These are phyloP conservation scores for Phyto melanocephala DNA, from an alignment of 2,888 invertebrate genomes.

Conservation along the genomic window DNA sequence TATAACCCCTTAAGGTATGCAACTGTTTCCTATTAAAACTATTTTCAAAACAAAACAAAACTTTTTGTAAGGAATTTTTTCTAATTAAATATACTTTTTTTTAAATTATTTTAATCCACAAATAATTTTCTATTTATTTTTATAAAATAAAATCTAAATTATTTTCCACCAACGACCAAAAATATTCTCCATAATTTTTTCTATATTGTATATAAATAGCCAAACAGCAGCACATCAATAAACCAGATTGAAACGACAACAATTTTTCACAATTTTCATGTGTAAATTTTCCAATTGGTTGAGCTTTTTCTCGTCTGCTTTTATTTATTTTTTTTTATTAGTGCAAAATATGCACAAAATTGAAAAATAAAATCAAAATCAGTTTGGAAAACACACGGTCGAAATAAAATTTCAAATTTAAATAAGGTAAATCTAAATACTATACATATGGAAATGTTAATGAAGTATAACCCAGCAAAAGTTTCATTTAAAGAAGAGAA, in stretches of 20 bases:
- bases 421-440: slow-evolving; percentile 19
- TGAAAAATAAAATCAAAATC: background rate
- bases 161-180: background rate
- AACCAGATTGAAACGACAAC: slow-evolving; percentile 72
- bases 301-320: slow-evolving; percentile 48
- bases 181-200: background rate
- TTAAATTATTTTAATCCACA: no score
- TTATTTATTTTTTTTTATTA: background rate
- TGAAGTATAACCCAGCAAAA: slow-evolving; percentile 37
- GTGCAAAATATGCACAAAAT: slow-evolving; percentile 4
- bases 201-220: background rate
- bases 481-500: background rate
- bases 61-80: no score
- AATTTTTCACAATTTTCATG: slow-evolving; percentile 77
- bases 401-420: no score
- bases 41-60: no score
- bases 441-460: slow-evolving; percentile 12
- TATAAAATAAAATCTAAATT: slow-evolving; percentile 10
- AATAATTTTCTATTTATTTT: no score
- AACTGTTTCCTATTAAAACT: no score
- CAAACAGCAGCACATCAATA: slow-evolving; percentile 57
- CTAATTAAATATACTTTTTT: no score
- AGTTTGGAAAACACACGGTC: no score
- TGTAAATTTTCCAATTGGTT: slow-evolving; percentile 77
- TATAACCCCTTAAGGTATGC: no score